Evolutionary conservation across 2,888 invertebrate species (phyloP), one percentile per base, ranked within the genome.

Genomic region (Amiota mariae): DNA sequence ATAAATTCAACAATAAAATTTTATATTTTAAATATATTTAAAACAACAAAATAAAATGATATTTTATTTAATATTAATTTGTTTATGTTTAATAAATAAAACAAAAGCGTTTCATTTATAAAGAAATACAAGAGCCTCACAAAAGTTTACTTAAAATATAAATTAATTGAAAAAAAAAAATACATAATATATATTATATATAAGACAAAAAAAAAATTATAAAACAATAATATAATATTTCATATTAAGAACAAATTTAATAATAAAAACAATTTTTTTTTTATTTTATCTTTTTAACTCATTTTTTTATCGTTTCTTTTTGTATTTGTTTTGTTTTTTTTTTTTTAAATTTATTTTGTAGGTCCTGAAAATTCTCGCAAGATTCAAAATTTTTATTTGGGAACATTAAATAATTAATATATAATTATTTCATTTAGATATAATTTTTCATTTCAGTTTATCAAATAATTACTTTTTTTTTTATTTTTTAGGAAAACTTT

Each of bases 121-220:
- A 54, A 75, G 51, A 71, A 24, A 70, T 57, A 63, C 72, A 73
- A 78, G 82, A 82, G 82, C 82, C 82, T 82, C 82, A 81, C 82
- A 84, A 81, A 67, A 67, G 67, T 67, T 67, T 51, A 15, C 20
- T 67, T 63, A 36, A 24, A 24, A 24, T 2, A 24, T 24, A 24
- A 24, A 24, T 24, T 24, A 24, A 24, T 24, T 24, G 24, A 24
- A 3, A 24, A 24, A 24, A 2, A 24, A 24, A 24, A 24, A n/a
- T n/a, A n/a, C n/a, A n/a, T n/a, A 24, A 24, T 24, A 24, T 24
- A 24, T 24, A 24, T 56, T 56, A 2, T 24, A 24, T 2, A 24
- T 24, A 3, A 9, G 10, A 57, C 3, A 59, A 18, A 18, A 59
- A 59, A 59, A 59, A 20, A 59, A 81, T 85, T 64, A 80, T 73